Conservation (phyloP, 2,113 vertebrate species). For the Elephantulus edwardii region DNA sequence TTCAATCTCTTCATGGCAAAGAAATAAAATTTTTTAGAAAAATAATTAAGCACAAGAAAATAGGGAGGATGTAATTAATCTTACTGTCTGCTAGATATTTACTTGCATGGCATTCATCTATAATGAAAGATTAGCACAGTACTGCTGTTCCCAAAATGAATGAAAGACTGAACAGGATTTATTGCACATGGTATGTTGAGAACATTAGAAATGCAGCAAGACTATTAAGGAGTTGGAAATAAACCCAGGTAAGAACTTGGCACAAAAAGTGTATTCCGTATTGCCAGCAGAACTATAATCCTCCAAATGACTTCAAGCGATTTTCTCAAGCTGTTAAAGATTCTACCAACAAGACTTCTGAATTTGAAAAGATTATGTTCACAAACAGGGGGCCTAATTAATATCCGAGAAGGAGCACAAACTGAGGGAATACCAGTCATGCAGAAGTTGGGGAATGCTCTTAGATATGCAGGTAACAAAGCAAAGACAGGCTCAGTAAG, state of each 20-base stretch:
- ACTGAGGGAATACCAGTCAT: neutral
- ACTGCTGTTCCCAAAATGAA: neutral
- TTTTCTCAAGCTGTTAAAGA: conserved; percentile 30
- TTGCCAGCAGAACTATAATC: neutral
- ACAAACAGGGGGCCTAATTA: neutral
- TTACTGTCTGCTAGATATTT: neutral
- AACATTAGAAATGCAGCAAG: neutral
- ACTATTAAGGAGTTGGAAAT: neutral
- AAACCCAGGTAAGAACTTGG: neutral
- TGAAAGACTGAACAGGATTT: neutral
- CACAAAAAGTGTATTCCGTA: neutral
- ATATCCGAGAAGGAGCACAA: neutral
- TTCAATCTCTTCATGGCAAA: neutral
- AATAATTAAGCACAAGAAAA: neutral
- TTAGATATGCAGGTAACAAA: neutral
- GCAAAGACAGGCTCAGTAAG: neutral
- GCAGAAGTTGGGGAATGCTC: neutral
- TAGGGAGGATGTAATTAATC: neutral
- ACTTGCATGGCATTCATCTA: neutral
- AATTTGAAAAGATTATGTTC: conserved; percentile 4
- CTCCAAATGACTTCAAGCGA: neutral
- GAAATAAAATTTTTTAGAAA: neutral
- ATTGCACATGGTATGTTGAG: neutral
- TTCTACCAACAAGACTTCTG: neutral
- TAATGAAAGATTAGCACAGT: neutral